Conservation (phyloP, 1,140 invertebrate species). For the Aleiodes sp. region DNA sequence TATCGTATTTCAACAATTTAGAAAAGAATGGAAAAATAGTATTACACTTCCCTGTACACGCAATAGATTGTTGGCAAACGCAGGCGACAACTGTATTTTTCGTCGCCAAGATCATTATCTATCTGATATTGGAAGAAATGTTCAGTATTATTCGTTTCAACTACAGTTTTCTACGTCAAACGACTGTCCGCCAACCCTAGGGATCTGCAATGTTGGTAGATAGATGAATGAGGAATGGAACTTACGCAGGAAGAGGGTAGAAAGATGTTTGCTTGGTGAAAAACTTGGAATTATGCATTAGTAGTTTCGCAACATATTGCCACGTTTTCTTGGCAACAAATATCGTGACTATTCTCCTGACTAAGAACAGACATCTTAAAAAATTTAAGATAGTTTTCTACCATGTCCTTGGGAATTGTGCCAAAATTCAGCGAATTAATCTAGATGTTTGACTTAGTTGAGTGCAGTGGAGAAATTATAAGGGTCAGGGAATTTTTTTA, state of each 20-base stretch:
- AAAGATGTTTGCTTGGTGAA: not conserved
- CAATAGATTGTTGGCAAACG: constrained; percentile 28
- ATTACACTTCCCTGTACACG: not conserved
- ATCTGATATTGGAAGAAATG: constrained; percentile 19
- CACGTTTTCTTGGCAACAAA: constrained; percentile 10
- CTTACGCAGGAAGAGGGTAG: too few relatives aligned
- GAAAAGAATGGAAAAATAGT: not conserved
- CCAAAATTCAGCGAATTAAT: not conserved
- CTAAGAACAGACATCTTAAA: not conserved
- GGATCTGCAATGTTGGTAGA: too few relatives aligned
- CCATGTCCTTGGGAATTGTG: not conserved
- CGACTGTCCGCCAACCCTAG: not conserved
- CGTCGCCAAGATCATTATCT: constrained; percentile 41
- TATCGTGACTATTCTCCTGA: not conserved
- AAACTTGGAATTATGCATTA: constrained; percentile 10
- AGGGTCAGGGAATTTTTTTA: not conserved
- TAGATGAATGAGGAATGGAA: too few relatives aligned
- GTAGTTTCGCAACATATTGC: constrained; percentile 14
- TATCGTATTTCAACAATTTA: constrained; percentile 23
- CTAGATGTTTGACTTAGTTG: not conserved
- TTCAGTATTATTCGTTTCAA: constrained; percentile 29
- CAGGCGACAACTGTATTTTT: constrained; percentile 32
- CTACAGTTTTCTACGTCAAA: constrained; percentile 17
- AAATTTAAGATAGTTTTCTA: not conserved
- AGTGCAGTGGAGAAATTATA: not conserved